Percentiles rank a stretch among this genome's conserved stretches.
phyloP scores from a whole-genome alignment of 2,113 vertebrate species.

The Nipponia nippon region DNA sequence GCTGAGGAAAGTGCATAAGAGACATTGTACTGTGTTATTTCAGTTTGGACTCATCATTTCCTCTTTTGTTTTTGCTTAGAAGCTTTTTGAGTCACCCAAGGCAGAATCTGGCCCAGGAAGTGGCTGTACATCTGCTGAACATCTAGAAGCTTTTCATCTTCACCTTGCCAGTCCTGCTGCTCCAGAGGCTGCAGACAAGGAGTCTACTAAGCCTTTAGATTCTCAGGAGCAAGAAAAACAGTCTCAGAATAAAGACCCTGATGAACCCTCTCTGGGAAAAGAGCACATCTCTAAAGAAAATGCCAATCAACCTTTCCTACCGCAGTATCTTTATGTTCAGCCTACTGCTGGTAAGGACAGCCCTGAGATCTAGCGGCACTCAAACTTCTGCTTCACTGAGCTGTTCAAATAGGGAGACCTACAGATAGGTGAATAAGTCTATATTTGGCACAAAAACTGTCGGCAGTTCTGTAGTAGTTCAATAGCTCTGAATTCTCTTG shows the following conservation, averaged over 20 bases:
- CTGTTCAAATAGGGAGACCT: neutral
- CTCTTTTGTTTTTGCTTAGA: constrained; percentile 54
- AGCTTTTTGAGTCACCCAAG: constrained; percentile 6
- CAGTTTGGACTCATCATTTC: constrained; percentile 1
- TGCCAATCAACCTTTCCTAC: constrained; percentile 54
- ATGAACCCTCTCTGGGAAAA: constrained; percentile 36
- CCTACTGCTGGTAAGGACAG: constrained; percentile 79
- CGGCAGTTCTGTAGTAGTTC: neutral
- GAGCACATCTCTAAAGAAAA: constrained; percentile 45
- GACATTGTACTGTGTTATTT: neutral
- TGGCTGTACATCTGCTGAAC: neutral
- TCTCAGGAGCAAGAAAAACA: constrained; percentile 24
- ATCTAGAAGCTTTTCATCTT: neutral
- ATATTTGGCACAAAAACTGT: neutral
- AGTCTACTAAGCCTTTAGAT: neutral
- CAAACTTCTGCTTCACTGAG: neutral
- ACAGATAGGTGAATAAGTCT: neutral
- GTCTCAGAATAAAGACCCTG: neutral
- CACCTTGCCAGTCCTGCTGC: neutral
- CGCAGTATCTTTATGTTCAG: constrained; percentile 85
- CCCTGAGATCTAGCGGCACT: neutral
- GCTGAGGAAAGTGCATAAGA: neutral
- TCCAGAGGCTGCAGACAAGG: neutral
- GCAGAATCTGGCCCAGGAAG: neutral
- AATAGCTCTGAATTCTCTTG: neutral